Evolutionary conservation across 2,888 invertebrate genomes (phyloP), one percentile per base, ranked within the genome.

Genomic region (Epinotia brunnichana): DNA sequence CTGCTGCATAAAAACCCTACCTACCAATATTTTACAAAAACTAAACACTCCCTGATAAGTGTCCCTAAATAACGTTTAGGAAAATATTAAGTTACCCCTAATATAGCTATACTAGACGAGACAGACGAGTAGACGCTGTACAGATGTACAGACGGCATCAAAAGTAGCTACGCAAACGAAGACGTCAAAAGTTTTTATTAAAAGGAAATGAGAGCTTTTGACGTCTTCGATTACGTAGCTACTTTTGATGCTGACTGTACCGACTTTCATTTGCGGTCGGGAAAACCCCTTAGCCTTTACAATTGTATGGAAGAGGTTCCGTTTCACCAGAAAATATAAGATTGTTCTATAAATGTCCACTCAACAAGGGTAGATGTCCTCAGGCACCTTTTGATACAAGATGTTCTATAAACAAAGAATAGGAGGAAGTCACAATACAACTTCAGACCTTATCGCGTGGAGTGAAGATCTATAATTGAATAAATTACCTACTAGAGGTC

Each of bases 331-430:
- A 13, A 67, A 29, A 29, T 3, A 1, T 17, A 71, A 67, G 2
- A 54, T 71, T 19, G 71, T 64, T n/a, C n/a, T 44, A 71, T 61
- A 71, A 71, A 71, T 48, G 60, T 67, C 71, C 71, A 66, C 71
- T 71, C 53, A 29, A 66, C 59, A 44, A 66, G 71, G 66, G 59
- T 35, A 60, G 41, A 61, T 29, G 61, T 57, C 51, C 57, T 70
- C n/a, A 5, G 39, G 70, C 63, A 48, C 39, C 63, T 59, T 70
- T 63, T 60, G 68, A 68, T 51, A 60, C 59, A 68, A 68, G 19
- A 60, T 2, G 9, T n/a, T 51, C 4, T 35, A 3, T 56, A 57
- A 41, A 48, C 35, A 68, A 19, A 19, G 29, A 48, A 19, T 7
- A 51, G 48, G 24, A 59, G 48, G 10, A 59, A 59, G 35, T 29